These are phyloP conservation scores for Andrena trimmerana DNA, from an alignment of 2,888 invertebrate genomes.

Conservation along the genomic window DNA sequence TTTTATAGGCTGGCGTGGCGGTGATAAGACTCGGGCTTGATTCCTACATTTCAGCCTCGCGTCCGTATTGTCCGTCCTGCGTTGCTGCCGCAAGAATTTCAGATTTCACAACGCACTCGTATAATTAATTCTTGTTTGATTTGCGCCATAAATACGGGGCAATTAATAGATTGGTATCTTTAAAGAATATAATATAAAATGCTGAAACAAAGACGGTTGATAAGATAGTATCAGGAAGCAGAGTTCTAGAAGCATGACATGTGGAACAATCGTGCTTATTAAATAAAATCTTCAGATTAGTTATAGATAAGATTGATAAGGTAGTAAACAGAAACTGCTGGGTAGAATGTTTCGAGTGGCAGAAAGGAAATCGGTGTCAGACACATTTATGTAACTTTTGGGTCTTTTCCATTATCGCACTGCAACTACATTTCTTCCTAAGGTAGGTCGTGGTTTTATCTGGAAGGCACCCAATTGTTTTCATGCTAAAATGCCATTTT, in stretches of 20 bases:
- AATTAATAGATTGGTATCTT: too few species aligned
- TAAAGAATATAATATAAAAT: background rate
- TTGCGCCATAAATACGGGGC: too few species aligned
- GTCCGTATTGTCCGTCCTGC: background rate
- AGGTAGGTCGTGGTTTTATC: too few species aligned
- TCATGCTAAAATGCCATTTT: too few species aligned
- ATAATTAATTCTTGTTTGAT: too few species aligned
- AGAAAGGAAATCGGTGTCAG: too few species aligned
- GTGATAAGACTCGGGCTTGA: constrained; percentile 18
- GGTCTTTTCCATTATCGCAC: too few species aligned
- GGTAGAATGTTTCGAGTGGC: too few species aligned
- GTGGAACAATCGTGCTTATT: background rate
- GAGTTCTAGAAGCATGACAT: background rate
- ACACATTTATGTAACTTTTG: too few species aligned
- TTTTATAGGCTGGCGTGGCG: constrained; percentile 13
- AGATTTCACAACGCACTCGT: background rate
- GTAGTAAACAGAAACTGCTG: background rate
- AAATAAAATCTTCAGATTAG: background rate
- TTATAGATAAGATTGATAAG: constrained; percentile 30
- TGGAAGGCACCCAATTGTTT: too few species aligned
- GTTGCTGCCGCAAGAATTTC: background rate
- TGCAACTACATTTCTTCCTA: too few species aligned
- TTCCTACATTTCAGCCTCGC: constrained; percentile 6
- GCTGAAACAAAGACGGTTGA: constrained; percentile 17
- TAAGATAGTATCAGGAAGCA: constrained; percentile 26